Base-by-base conservation (phyloP, 2,888 invertebrate species). In the Endomychus coccineus region DNA sequence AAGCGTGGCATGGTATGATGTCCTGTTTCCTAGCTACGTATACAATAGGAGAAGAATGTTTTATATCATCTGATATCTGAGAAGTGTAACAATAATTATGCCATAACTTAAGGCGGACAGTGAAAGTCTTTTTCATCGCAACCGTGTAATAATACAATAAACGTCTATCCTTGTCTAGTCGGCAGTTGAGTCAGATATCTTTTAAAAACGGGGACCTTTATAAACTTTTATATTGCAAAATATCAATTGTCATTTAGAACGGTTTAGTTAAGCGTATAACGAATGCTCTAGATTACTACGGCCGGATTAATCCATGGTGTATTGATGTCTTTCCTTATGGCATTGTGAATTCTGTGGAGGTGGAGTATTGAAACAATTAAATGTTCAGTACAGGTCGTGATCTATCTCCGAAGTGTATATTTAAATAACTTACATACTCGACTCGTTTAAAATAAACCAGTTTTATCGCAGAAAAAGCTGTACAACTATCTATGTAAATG, bases 211-310 rank as follows among this genome's bases (percentile, higher is more conserved):
- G 32, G 27, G 32, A 10, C 37, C 23, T 27, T 21, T 36, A 31
- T 31, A 12, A 3, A 21, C 14, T 6, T 3, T 19, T 19, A 7
- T 7, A 19, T 46, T 46, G 45, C 48, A 45, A 46, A 48, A 48
- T 44, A 40, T 46, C 48, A 39, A 34, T 44, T 44, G 43, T 40
- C 46, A n/a, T n/a, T n/a, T n/a, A n/a, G n/a, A n/a, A n/a, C n/a
- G 21, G 21, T n/a, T 19, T n/a, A 19, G 21, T 19, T 19, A n/a
- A n/a, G n/a, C n/a, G n/a, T n/a, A n/a, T n/a, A n/a, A n/a, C n/a
- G n/a, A n/a, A n/a, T n/a, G n/a, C n/a, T n/a, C n/a, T n/a, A n/a
- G n/a, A n/a, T n/a, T n/a, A n/a, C n/a, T n/a, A n/a, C n/a, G n/a
- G n/a, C n/a, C n/a, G n/a, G n/a, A n/a, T n/a, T n/a, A n/a, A n/a